A percentile compares a stretch with the other conserved stretches of the same genome.
phyloP scores from a whole-genome alignment of 2,113 vertebrate genomes.

The Grammomys dolichurus region DNA sequence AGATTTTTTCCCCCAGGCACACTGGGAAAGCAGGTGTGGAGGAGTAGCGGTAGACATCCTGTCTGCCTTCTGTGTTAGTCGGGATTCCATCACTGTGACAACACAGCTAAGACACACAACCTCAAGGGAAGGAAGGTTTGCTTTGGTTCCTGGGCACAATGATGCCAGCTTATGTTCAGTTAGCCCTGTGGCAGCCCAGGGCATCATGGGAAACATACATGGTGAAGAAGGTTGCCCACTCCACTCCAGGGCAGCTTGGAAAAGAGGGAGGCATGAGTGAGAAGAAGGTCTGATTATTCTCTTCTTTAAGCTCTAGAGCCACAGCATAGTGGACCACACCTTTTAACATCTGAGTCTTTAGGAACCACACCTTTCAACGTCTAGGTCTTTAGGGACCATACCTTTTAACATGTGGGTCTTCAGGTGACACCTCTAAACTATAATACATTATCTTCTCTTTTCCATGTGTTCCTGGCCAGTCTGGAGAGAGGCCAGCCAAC shows the following conservation, averaged over 20 bases:
- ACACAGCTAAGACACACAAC: background rate
- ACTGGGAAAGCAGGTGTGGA: background rate
- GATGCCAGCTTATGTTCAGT: background rate
- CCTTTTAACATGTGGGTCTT: background rate
- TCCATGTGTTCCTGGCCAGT: conserved; percentile 54
- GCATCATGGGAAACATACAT: background rate
- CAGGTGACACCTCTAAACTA: background rate
- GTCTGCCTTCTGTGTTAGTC: background rate
- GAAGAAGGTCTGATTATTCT: background rate
- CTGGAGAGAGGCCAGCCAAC: conserved; percentile 67
- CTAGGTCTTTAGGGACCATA: background rate
- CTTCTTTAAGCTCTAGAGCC: background rate
- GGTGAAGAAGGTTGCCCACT: background rate
- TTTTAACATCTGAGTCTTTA: background rate
- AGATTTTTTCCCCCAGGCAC: background rate
- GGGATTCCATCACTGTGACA: background rate
- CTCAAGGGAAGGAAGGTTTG: background rate
- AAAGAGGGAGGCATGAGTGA: background rate
- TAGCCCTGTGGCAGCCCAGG: background rate
- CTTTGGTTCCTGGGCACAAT: background rate
- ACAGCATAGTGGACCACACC: too few species aligned
- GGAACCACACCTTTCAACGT: background rate
- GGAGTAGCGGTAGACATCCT: too few species aligned
- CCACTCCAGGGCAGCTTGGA: background rate
- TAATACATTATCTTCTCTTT: background rate